A percentile compares a stretch with the other conserved stretches of the same genome.
Conservation (phyloP, 2,888 invertebrate species). For the Rhamphomyia laevipes region DNA sequence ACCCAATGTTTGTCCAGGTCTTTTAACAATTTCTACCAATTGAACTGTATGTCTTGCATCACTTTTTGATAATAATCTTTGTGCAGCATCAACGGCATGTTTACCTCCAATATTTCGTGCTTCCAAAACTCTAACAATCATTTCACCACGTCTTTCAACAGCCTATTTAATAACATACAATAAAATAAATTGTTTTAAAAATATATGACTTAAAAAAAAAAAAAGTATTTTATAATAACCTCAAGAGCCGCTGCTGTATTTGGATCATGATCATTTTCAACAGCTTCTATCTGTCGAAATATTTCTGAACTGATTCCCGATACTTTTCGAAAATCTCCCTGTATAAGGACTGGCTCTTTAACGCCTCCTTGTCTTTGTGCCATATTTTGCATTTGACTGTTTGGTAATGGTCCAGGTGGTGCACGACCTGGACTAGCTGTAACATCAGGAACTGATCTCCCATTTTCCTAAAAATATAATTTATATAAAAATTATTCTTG, state of each 20-base stretch:
- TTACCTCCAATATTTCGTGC: constrained; percentile 79
- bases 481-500: not conserved
- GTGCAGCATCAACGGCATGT: constrained; percentile 75
- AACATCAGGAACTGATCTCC: constrained; percentile 83
- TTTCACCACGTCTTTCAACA: constrained; percentile 86
- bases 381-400: constrained; percentile 36
- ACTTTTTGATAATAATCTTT: constrained; percentile 57
- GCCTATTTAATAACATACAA: constrained; percentile 38
- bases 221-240: constrained; percentile 33
- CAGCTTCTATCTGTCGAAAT: constrained; percentile 93
- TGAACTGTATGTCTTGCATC: constrained; percentile 62
- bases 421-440: constrained; percentile 80
- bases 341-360: constrained; percentile 66
- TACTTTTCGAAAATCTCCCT: constrained; percentile 91
- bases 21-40: constrained; percentile 96
- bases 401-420: constrained; percentile 53
- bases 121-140: constrained; percentile 87
- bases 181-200: not conserved
- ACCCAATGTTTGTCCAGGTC: constrained; percentile 96
- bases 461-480: constrained; percentile 58
- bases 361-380: constrained; percentile 34
- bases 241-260: constrained; percentile 86
- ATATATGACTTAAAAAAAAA: no score
- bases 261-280: constrained; percentile 90
- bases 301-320: constrained; percentile 94